Conservation (phyloP, 2,113 vertebrate species). For the Ptyas mucosa region DNA sequence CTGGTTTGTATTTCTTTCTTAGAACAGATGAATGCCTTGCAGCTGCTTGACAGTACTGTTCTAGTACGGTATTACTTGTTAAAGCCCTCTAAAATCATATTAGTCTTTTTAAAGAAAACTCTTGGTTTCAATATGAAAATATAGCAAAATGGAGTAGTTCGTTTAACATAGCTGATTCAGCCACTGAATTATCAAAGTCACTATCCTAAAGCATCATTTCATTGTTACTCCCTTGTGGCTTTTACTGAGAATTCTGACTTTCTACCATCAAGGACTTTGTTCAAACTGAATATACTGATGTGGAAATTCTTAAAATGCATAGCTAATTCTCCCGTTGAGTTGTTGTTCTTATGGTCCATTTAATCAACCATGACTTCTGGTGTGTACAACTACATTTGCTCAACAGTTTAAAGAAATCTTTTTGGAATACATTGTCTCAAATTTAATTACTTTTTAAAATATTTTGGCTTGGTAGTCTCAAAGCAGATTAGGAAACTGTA, state of each 20-base stretch:
- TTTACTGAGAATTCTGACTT: background rate
- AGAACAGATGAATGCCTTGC: background rate
- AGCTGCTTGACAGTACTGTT: background rate
- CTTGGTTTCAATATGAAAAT: background rate
- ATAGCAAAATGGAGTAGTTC: background rate
- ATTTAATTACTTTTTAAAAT: background rate
- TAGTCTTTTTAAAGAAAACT: background rate
- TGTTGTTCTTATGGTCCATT: background rate
- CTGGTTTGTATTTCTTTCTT: background rate
- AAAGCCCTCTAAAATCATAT: background rate
- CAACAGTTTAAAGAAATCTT: background rate
- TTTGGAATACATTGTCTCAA: background rate
- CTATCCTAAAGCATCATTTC: background rate
- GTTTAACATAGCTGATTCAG: background rate
- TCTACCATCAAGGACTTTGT: background rate
- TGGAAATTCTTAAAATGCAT: background rate
- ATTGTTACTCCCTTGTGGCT: background rate
- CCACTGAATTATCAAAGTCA: background rate
- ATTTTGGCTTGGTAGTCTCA: conserved; percentile 87
- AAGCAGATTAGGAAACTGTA: conserved; percentile 91
- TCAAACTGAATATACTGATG: background rate
- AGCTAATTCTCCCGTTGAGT: background rate
- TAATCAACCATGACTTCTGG: background rate
- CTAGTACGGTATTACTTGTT: background rate
- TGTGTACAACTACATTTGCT: background rate